These are phyloP conservation scores for Cephalopholis sonnerati DNA, from an alignment of 2,113 vertebrate species.

Conservation along the genomic window DNA sequence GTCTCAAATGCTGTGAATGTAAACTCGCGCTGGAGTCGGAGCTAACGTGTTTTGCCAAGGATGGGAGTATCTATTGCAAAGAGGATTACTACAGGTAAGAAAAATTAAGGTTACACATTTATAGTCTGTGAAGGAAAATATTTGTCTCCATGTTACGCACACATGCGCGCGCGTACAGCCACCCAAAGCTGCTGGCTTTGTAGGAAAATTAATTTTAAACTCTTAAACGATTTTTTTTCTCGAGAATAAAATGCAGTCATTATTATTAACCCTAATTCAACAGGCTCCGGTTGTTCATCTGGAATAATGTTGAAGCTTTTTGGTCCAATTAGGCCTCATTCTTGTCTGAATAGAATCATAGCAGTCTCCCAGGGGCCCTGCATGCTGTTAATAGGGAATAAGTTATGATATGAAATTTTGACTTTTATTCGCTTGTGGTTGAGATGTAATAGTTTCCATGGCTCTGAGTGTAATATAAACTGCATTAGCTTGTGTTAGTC, in stretches of 20 bases:
- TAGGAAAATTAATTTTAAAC: neutral
- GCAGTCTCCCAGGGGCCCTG: slow-evolving; percentile 20
- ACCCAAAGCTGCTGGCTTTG: neutral
- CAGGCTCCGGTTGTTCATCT: slow-evolving; percentile 24
- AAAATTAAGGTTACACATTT: slow-evolving; percentile 38
- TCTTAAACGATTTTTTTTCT: neutral
- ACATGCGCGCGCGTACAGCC: neutral
- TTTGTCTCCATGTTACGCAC: neutral
- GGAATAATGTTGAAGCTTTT: slow-evolving; percentile 30
- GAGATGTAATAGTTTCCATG: neutral
- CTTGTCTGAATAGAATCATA: slow-evolving; percentile 14
- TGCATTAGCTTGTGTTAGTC: neutral
- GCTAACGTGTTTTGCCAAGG: slow-evolving; percentile 99
- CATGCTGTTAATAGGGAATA: slow-evolving; percentile 15
- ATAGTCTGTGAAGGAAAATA: neutral
- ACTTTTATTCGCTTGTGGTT: slow-evolving; percentile 6
- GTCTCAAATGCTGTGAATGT: slow-evolving; percentile 99
- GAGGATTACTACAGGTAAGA: slow-evolving; percentile 99
- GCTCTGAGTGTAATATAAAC: slow-evolving; percentile 10
- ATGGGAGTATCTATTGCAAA: slow-evolving; percentile 99
- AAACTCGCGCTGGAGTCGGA: slow-evolving; percentile 98
- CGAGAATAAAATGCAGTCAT: neutral
- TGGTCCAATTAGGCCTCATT: slow-evolving; percentile 29
- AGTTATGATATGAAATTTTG: neutral
- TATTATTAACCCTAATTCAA: slow-evolving; percentile 12